Evolutionary conservation across 2,888 invertebrate genomes (phyloP).

Genomic region (Megaustenia siamemsis): DNA sequence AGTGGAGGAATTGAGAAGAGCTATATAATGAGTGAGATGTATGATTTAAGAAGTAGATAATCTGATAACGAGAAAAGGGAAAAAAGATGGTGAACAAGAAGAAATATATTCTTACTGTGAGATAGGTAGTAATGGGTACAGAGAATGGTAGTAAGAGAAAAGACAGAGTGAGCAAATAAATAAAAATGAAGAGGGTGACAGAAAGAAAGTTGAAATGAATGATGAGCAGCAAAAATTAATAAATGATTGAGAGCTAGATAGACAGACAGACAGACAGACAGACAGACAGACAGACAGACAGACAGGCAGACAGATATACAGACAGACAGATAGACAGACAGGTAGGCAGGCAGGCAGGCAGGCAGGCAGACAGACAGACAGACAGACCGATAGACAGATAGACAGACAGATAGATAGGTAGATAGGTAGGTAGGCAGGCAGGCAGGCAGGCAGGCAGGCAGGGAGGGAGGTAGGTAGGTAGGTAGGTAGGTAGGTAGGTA

Average conservation of each 20-base stretch:
- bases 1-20: too few species aligned
- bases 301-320: background rate
- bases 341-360: background rate
- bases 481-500: background rate
- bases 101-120: too few species aligned
- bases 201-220: constrained; percentile 2
- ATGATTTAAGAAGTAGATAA: too few species aligned
- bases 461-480: background rate
- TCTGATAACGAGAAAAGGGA: too few species aligned
- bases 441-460: background rate
- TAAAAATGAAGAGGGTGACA: too few species aligned
- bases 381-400: background rate
- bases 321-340: background rate
- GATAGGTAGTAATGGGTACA: too few species aligned
- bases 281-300: constrained; percentile 19
- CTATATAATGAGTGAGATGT: too few species aligned
- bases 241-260: background rate
- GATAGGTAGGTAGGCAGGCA: background rate
- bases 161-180: too few species aligned
- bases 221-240: constrained; percentile 17
- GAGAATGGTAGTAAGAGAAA: too few species aligned
- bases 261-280: background rate
- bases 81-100: too few species aligned
- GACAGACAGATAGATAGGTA: background rate
- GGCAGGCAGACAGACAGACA: background rate